These are phyloP conservation scores for Alethe diademata DNA, from an alignment of 2,113 vertebrate species.

Conservation along the genomic window DNA sequence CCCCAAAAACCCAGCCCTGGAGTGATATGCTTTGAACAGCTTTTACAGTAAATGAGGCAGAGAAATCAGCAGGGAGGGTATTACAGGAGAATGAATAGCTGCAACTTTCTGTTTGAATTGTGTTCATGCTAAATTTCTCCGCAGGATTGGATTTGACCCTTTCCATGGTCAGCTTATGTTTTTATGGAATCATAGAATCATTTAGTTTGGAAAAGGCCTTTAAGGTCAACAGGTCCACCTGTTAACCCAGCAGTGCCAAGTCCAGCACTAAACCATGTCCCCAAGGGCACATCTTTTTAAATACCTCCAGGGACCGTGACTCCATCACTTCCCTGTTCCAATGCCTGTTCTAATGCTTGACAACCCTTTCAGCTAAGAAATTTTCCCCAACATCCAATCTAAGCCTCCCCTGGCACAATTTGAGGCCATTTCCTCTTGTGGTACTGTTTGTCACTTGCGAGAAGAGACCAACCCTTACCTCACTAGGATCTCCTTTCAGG, in stretches of 20 bases:
- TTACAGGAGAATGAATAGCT: background rate
- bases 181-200: background rate
- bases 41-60: constrained; percentile 11
- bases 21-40: background rate
- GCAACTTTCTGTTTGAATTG: background rate
- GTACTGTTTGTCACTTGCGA: fast-evolving
- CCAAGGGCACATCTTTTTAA: background rate
- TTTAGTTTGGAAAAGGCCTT: background rate
- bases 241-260: background rate
- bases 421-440: background rate
- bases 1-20: background rate
- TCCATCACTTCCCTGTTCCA: background rate
- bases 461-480: background rate
- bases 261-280: background rate
- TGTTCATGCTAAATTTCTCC: background rate
- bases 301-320: background rate
- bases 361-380: background rate
- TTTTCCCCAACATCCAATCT: background rate
- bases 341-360: background rate
- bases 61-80: constrained; percentile 9
- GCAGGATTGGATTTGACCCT: background rate
- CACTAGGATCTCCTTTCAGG: background rate
- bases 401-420: background rate
- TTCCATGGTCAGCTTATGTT: background rate
- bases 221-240: background rate